Evolutionary conservation across 2,888 invertebrate genomes (phyloP).

Genomic region (Syrista parreyssii): DNA sequence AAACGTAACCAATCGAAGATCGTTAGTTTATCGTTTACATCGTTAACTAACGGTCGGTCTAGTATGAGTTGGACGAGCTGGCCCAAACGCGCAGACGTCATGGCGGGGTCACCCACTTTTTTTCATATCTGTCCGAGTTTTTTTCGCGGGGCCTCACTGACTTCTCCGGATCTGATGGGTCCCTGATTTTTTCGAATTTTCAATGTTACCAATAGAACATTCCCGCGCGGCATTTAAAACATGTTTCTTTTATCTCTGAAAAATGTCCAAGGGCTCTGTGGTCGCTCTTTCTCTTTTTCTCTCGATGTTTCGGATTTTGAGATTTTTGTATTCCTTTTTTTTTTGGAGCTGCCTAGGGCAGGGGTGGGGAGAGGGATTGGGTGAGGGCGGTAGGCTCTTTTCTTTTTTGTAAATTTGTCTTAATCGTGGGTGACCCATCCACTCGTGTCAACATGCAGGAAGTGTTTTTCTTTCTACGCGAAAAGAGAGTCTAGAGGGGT

Average conservation of each 20-base stretch:
- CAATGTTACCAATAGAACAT: background rate
- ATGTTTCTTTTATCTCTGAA: background rate
- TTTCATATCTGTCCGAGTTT: background rate
- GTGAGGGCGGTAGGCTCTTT: background rate
- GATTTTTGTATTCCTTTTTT: background rate
- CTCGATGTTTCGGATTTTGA: background rate
- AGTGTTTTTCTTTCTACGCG: conserved; percentile 59
- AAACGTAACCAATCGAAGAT: conserved; percentile 34
- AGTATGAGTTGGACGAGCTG: conserved; percentile 53
- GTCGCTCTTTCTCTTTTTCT: background rate
- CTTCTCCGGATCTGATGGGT: conserved; percentile 28
- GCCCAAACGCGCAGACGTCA: conserved; percentile 46
- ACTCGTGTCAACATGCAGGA: conserved; percentile 61
- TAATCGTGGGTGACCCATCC: conserved; percentile 53
- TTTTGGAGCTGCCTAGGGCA: background rate
- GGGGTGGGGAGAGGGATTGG: background rate
- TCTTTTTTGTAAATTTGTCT: background rate
- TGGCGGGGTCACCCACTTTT: conserved; percentile 7
- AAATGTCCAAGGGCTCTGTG: background rate
- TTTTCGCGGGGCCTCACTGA: conserved; percentile 22
- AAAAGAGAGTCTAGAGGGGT: conserved; percentile 29
- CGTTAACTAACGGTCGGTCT: conserved; percentile 24
- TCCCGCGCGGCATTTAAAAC: background rate
- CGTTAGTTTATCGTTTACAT: conserved; percentile 33
- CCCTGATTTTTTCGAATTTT: conserved; percentile 11